These are phyloP conservation scores for Oxytorus armatus DNA, from an alignment of 2,888 invertebrate species.

Conservation along the genomic window DNA sequence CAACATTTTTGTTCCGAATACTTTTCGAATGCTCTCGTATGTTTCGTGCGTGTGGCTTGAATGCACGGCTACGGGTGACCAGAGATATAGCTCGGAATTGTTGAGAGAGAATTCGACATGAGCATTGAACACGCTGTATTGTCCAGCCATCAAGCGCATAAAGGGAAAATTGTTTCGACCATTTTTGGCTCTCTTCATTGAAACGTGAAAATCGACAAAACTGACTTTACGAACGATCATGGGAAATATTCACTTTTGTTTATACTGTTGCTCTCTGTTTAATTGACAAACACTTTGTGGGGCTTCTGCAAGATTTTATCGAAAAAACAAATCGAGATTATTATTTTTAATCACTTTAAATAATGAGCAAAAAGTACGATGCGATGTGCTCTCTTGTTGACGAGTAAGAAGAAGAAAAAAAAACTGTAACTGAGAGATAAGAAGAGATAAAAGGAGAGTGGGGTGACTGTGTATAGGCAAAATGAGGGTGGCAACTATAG, in stretches of 20 bases:
- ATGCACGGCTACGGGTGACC: too few species aligned
- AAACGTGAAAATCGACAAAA: conserved; percentile 34
- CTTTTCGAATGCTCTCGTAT: too few species aligned
- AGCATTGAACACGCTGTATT: too few species aligned
- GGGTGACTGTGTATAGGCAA: conserved; percentile 34
- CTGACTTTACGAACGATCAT: conserved; percentile 28
- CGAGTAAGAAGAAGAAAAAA: conserved; percentile 7
- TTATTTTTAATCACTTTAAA: too few species aligned
- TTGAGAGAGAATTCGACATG: too few species aligned
- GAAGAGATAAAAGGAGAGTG: conserved; percentile 6
- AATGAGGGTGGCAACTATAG: conserved; percentile 30
- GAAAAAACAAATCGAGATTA: too few species aligned
- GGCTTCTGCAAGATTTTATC: not conserved
- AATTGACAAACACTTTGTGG: not conserved
- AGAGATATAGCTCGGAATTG: too few species aligned
- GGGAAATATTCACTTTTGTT: conserved; percentile 2
- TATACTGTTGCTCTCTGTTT: not conserved
- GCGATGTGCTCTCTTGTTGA: too few species aligned
- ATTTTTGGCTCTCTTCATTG: conserved; percentile 13
- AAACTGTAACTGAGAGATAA: conserved; percentile 1
- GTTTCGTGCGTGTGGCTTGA: too few species aligned
- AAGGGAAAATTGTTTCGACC: conserved; percentile 36
- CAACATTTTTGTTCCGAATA: too few species aligned
- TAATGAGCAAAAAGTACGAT: too few species aligned
- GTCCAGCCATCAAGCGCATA: too few species aligned